Evolutionary conservation across 2,888 invertebrate species (phyloP), one percentile per base, ranked within the genome.

Genomic region (Synanthedon andrenaeformis): DNA sequence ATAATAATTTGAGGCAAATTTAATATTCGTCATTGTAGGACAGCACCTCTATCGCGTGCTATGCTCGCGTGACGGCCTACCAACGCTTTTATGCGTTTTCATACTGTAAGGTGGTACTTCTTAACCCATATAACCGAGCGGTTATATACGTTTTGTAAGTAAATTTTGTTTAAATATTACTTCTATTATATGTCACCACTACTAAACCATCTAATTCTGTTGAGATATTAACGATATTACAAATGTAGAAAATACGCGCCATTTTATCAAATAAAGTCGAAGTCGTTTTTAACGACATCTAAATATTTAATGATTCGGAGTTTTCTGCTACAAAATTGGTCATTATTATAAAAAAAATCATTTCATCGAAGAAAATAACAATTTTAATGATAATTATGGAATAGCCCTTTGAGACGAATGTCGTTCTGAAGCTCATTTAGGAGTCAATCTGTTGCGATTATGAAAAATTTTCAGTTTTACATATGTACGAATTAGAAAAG

Each of bases 11-110:
- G 4, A 5, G 23, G 23, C 23, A 23, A 23, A 23, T 23, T 35
- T 35, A 10, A 35, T 10, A 35, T 35, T 45, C 45, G 45, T 35
- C 35, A 19, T 58, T 66, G 53, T 41, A 49, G 70, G 54, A 4
- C 68, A 52, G 72, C 58, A 63, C 65, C 52, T 59, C 13, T 58
- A 61, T 79, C 71, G 79, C 80, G 80, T 81, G 80, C 65, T 55
- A 42, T 53, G 61, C 62, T 76, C 71, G 81, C 82, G 82, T 82
- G 81, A 62, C 69, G 67, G 72, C 74, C 70, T 71, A 70, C 71
- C 65, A 66, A 70, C 71, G 69, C 75, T 74, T 78, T 79, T 76
- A 79, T 77, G 77, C 79, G 79, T 79, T 79, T 74, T 67, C 78
- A 76, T 77, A 74, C 67, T 63, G 67, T 69, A 67, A 63, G 50